Conservation (phyloP, 2,888 invertebrate genomes). For the Caenorhabditis wallacei region DNA sequence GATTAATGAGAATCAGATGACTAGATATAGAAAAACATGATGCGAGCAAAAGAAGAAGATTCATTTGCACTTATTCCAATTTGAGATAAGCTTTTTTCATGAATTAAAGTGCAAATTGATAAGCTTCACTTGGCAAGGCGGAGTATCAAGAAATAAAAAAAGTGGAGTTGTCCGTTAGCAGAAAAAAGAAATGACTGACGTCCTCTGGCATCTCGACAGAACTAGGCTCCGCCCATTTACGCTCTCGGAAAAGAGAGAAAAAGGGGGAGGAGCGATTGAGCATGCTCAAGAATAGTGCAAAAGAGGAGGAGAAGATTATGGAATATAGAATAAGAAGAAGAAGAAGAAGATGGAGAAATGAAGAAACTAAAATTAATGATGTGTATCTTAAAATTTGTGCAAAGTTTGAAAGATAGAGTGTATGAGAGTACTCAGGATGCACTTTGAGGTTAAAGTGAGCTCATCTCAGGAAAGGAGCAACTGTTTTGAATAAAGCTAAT, state of each 20-base stretch:
- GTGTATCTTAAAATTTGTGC: slow-evolving; percentile 17
- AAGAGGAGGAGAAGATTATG: slow-evolving; percentile 37
- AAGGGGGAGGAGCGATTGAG: slow-evolving; percentile 35
- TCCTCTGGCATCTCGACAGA: slow-evolving; percentile 38
- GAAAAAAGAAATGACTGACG: slow-evolving; percentile 43
- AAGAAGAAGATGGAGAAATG: too few relatives aligned
- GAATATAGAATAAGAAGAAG: not conserved
- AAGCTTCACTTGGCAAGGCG: slow-evolving; percentile 10
- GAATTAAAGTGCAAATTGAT: slow-evolving; percentile 47
- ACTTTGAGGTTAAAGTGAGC: not conserved
- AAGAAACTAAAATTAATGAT: slow-evolving; percentile 35
- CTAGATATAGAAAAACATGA: slow-evolving; percentile 12
- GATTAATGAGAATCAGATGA: slow-evolving; percentile 19
- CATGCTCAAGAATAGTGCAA: slow-evolving; percentile 24
- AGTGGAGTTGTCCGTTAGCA: slow-evolving; percentile 16
- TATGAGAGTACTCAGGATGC: slow-evolving; percentile 17
- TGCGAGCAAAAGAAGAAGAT: slow-evolving; percentile 12
- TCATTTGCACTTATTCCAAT: slow-evolving; percentile 9
- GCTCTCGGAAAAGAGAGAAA: slow-evolving; percentile 35
- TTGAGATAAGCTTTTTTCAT: not conserved
- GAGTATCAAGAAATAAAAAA: not conserved
- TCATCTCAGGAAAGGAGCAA: not conserved
- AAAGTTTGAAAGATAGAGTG: slow-evolving; percentile 13
- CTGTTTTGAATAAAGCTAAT: not conserved
- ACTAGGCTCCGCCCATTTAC: slow-evolving; percentile 31